A percentile compares a stretch with the other conserved stretches of the same genome.
phyloP scores from a whole-genome alignment of 2,888 invertebrate species.

The Euclidia mi region DNA sequence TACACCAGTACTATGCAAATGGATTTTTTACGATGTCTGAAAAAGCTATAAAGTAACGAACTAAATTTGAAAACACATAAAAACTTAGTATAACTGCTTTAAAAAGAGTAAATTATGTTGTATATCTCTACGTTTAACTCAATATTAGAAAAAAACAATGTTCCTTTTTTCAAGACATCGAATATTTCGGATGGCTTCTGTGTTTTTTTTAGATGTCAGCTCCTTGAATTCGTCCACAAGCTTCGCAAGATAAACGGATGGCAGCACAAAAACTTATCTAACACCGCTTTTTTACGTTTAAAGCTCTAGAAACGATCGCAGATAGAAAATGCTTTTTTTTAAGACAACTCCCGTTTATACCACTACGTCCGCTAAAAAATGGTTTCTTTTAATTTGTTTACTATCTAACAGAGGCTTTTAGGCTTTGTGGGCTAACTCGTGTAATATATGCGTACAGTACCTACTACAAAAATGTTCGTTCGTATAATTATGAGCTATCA shows the following conservation, averaged over 20 bases:
- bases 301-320: conserved; percentile 3
- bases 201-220: conserved; percentile 1
- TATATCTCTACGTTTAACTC: neutral
- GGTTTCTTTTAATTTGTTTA: conserved; percentile 5
- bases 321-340: conserved; percentile 1
- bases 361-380: neutral
- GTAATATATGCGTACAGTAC: too few relatives aligned
- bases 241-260: conserved; percentile 9
- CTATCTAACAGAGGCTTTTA: too few relatives aligned
- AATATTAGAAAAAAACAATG: neutral
- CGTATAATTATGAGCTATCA: too few relatives aligned
- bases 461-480: too few relatives aligned
- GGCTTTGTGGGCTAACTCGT: too few relatives aligned
- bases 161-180: conserved; percentile 1
- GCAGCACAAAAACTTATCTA: conserved; percentile 16
- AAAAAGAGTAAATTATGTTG: too few relatives aligned
- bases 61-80: too few relatives aligned
- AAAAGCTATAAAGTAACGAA: too few relatives aligned
- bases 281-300: neutral
- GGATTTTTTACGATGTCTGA: too few relatives aligned
- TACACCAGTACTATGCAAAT: too few relatives aligned
- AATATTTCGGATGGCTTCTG: neutral
- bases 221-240: conserved; percentile 1
- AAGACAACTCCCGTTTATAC: too few relatives aligned
- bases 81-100: too few relatives aligned